Conservation (phyloP, 2,888 invertebrate genomes). For the Dasysyrphus tricinctus region DNA sequence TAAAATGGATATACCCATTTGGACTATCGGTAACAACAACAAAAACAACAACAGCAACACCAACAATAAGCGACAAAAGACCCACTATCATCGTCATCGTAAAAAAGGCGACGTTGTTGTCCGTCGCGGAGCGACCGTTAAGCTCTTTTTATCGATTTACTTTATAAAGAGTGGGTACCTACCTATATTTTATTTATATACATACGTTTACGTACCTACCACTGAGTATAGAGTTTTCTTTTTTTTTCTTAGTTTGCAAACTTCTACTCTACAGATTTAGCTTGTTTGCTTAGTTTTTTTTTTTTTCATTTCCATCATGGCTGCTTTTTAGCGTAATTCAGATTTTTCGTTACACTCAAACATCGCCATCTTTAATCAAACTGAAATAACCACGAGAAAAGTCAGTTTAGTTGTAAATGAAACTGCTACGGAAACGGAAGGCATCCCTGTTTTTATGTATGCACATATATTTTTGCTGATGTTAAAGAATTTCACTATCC, state of each 20-base stretch:
- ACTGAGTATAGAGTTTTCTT: conserved; percentile 17
- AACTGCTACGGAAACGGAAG: conserved; percentile 51
- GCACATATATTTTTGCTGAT: conserved; percentile 33
- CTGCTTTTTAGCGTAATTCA: conserved; percentile 64
- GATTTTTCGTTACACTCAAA: conserved; percentile 51
- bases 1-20: conserved; percentile 50
- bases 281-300: conserved; percentile 54
- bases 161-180: conserved; percentile 52
- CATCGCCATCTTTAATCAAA: conserved; percentile 69
- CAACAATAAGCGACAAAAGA: conserved; percentile 46
- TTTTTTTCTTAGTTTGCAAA: conserved; percentile 34
- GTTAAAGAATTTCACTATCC: conserved; percentile 55
- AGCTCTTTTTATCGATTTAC: conserved; percentile 73
- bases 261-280: conserved; percentile 56
- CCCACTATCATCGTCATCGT: conserved; percentile 65
- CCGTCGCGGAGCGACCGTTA: conserved; percentile 73
- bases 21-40: conserved; percentile 40
- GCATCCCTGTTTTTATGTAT: conserved; percentile 41
- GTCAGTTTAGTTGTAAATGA: conserved; percentile 58
- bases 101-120: conserved; percentile 68
- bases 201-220: not conserved
- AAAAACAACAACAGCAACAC: conserved; percentile 37
- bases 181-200: conserved; percentile 2
- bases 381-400: conserved; percentile 34
- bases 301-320: conserved; percentile 49